These are phyloP conservation scores for Pelagia noctiluca DNA, from an alignment of 30 jellyfish, hydroid and myxozoan genomes.

Conservation along the genomic window DNA sequence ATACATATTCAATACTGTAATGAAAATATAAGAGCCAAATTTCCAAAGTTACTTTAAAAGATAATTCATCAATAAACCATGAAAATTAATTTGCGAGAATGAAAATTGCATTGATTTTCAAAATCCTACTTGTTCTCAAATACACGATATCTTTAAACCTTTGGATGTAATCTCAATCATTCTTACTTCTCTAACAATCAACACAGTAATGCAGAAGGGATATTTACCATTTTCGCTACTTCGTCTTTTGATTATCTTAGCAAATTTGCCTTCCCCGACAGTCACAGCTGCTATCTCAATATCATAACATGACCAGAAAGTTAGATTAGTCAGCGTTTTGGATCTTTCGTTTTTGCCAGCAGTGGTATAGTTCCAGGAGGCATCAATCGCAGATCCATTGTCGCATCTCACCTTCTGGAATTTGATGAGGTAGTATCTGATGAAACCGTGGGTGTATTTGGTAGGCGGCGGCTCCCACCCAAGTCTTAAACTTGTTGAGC, in stretches of 20 bases:
- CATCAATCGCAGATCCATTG: neutral
- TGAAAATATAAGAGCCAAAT: too few relatives aligned
- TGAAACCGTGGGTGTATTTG: neutral
- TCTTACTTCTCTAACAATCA: too few relatives aligned
- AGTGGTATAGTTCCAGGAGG: neutral
- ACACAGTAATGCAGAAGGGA: neutral
- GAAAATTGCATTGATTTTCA: too few relatives aligned
- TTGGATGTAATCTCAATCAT: too few relatives aligned
- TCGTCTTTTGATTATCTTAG: neutral
- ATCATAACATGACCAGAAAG: conserved; percentile 17
- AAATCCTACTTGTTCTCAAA: too few relatives aligned
- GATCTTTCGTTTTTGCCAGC: neutral
- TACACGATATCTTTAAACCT: too few relatives aligned
- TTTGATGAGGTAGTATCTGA: conserved; percentile 1
- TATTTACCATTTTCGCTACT: conserved; percentile 10
- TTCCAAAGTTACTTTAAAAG: too few relatives aligned
- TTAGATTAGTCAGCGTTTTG: neutral
- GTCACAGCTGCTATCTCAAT: conserved; percentile 18
- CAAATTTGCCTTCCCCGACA: conserved; percentile 11
- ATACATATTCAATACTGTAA: too few relatives aligned
- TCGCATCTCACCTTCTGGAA: neutral
- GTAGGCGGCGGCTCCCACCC: neutral
- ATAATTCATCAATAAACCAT: too few relatives aligned
- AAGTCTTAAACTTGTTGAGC: conserved; percentile 11
- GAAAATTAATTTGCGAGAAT: too few relatives aligned